Conservation (phyloP, 2,113 vertebrate genomes). For the Pimephales promelas region DNA sequence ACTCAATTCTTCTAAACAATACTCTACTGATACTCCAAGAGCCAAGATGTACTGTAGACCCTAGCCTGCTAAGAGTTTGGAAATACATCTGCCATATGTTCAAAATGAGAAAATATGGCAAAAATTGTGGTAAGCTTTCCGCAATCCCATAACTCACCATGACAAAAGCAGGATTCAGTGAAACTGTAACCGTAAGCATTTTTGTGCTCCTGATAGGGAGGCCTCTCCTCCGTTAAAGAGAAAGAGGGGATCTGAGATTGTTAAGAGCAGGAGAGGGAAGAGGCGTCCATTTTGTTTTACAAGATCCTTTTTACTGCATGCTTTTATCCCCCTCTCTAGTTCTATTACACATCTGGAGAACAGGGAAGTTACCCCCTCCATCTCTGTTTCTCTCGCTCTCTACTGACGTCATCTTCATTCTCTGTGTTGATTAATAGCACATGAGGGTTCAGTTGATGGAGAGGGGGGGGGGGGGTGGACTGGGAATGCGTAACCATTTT, state of each 20-base stretch:
- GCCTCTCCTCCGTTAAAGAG: neutral
- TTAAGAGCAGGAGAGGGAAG: constrained; percentile 13
- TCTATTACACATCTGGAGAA: constrained; percentile 80
- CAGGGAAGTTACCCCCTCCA: constrained; percentile 64
- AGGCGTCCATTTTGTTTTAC: constrained; percentile 45
- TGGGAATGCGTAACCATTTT: constrained; percentile 7
- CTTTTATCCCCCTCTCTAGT: constrained; percentile 58
- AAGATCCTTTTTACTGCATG: constrained; percentile 39
- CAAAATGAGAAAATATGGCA: constrained; percentile 17
- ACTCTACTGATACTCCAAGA: neutral
- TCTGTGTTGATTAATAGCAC: constrained; percentile 69
- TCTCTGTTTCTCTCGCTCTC: constrained; percentile 60
- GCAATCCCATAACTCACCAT: constrained; percentile 15
- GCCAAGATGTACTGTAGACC: too few relatives aligned
- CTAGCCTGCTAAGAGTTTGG: neutral
- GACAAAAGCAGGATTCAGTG: constrained; percentile 28
- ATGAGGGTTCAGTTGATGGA: constrained; percentile 50
- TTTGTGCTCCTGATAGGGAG: neutral
- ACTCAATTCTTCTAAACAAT: neutral
- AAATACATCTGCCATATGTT: constrained; percentile 4
- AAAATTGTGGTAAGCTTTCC: constrained; percentile 25
- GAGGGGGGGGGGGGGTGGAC: constrained; percentile 1
- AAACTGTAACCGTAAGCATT: constrained; percentile 29
- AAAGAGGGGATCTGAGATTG: neutral
- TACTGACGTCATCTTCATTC: constrained; percentile 68